A percentile compares a stretch with the other conserved stretches of the same genome.
These are phyloP conservation scores for Crenuchus spilurus DNA, from an alignment of 2,797 vertebrate genomes.

Conservation along the genomic window DNA sequence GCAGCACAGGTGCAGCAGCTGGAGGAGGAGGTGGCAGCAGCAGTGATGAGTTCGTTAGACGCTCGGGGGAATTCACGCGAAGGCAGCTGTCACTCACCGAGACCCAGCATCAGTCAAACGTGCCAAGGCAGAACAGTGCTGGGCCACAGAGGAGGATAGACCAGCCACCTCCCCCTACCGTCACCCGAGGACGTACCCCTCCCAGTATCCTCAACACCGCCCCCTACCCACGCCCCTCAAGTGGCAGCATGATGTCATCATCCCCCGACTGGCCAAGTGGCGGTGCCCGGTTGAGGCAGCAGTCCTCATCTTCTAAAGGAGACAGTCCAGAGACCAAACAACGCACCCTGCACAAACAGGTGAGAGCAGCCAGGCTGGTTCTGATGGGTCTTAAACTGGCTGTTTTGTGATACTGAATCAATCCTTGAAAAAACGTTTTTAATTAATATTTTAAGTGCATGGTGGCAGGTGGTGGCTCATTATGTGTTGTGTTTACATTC, in stretches of 20 bases:
- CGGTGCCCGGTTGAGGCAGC: constrained; percentile 75
- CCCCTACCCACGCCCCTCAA: constrained; percentile 88
- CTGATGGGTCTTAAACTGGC: neutral
- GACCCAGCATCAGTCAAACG: constrained; percentile 67
- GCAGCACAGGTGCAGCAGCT: constrained; percentile 65
- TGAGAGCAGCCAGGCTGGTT: neutral
- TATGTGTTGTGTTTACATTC: too few species aligned
- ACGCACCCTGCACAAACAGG: constrained; percentile 73
- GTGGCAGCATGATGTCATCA: constrained; percentile 90
- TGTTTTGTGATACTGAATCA: too few species aligned
- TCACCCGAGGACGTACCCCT: constrained; percentile 86
- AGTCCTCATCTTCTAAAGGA: constrained; percentile 93
- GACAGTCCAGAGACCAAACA: constrained; percentile 95
- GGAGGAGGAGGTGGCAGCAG: constrained; percentile 70
- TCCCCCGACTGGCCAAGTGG: constrained; percentile 84
- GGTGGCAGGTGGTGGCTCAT: too few species aligned
- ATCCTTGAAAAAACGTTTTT: too few species aligned
- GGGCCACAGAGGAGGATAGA: constrained; percentile 93
- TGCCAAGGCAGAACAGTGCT: constrained; percentile 87
- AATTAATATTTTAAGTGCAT: too few species aligned
- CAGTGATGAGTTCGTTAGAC: constrained; percentile 82
- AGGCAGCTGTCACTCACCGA: constrained; percentile 77
- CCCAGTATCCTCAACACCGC: constrained; percentile 85
- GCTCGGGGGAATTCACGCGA: constrained; percentile 82
- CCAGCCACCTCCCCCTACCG: constrained; percentile 83